Evolutionary conservation across 2,888 invertebrate genomes (phyloP), one percentile per base, ranked within the genome.

Genomic region (Eugnorisma glareosa): DNA sequence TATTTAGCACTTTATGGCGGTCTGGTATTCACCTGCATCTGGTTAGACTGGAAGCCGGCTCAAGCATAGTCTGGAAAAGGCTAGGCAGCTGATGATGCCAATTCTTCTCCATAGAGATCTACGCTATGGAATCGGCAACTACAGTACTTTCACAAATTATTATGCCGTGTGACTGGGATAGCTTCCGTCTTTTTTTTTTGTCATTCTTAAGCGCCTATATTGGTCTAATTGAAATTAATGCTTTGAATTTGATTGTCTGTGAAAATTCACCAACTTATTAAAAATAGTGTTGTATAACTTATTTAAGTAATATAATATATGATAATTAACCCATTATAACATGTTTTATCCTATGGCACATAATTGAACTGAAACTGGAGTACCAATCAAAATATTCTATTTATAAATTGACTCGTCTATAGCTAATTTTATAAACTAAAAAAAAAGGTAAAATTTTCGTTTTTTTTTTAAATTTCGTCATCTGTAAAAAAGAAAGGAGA

Each of bases 311-410:
- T 61, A 70, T 68, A 70, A 61, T 35, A 61, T 35, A 61, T n/a
- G n/a, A 45, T 43, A 15, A 28, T 51, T 18, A 61, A 66, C 45
- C 73, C 82, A 79, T n/a, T n/a, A n/a, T 71, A 77, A 83, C 71
- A 79, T 67, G 11, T 51, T 31, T 43, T 64, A 77, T 70, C 28
- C 77, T 87, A 87, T 87, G 87, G 87, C 87, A 87, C 87, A 37
- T 59, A 15, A 73, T 71, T 73, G 43, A 83, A 82, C 67, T 72
- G 86, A 84, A 76, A 70, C 69, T 5, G 48, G 74, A 80, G 68
- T 66, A 86, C 82, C 79, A 77, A 78, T 45, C 24, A 54, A 43
- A 70, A 73, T 75, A 75, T 8, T 71, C 43, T 59, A 70, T 70
- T 72, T 66, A 75, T 71, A 79, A 83, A 79, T 73, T 82, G 82